Conservation (phyloP, 2,888 invertebrate species). For the Neoaliturus tenellus region DNA sequence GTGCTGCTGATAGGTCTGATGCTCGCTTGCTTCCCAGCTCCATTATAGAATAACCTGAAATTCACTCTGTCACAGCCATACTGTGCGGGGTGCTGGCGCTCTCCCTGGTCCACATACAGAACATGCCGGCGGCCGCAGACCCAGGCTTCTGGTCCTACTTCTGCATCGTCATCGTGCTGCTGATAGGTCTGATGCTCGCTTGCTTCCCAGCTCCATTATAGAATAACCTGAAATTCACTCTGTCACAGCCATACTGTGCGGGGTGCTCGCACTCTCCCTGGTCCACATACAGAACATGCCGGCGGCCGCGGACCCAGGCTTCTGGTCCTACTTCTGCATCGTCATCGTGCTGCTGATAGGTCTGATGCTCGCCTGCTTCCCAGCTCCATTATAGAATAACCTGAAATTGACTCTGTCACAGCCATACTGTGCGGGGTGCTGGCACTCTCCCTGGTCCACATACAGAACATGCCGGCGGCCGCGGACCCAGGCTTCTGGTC, state of each 20-base stretch:
- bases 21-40: conserved; percentile 30
- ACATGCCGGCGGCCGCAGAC: conserved; percentile 19
- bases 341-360: neutral
- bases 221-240: too few relatives aligned
- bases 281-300: conserved; percentile 27
- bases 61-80: conserved; percentile 6
- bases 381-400: too few relatives aligned
- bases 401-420: too few relatives aligned
- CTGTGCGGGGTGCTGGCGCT: neutral
- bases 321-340: conserved; percentile 5
- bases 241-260: conserved; percentile 16
- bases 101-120: neutral
- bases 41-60: too few relatives aligned
- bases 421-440: neutral
- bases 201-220: too few relatives aligned
- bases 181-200: conserved; percentile 5
- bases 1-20: neutral
- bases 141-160: conserved; percentile 3
- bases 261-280: neutral
- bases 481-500: neutral
- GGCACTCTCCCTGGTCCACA: neutral
- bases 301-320: neutral
- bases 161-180: neutral
- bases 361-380: conserved; percentile 19
- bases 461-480: conserved; percentile 22